Evolutionary conservation across 2,888 invertebrate genomes (phyloP).

Genomic region (Tinea pellionella): DNA sequence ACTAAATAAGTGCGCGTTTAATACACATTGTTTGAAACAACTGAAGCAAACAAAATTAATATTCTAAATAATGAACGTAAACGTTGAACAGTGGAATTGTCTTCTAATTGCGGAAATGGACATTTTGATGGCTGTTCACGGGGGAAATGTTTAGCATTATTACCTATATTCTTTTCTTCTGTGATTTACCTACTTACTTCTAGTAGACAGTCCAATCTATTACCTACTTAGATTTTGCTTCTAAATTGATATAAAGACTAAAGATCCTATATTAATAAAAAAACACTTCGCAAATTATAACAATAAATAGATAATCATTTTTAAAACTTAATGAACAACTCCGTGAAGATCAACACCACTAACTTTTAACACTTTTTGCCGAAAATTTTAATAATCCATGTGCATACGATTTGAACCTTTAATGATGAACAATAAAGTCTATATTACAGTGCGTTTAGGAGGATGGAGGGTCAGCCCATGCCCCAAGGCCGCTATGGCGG

Average conservation of each 20-base stretch:
- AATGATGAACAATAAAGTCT: neutral
- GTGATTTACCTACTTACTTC: too few species aligned
- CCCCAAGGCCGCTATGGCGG: slow-evolving; percentile 48
- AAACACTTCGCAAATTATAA: neutral
- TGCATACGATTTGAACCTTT: neutral
- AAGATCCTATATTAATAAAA: too few species aligned
- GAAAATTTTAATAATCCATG: neutral
- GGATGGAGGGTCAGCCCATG: slow-evolving; percentile 23
- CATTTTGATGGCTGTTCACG: neutral
- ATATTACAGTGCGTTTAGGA: neutral
- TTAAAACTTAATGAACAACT: neutral
- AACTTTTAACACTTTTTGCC: slow-evolving; percentile 10
- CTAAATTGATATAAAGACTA: too few species aligned
- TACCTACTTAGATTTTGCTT: too few species aligned
- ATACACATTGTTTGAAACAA: slow-evolving; percentile 9
- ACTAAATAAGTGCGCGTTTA: slow-evolving; percentile 12
- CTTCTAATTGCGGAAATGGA: neutral
- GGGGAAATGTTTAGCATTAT: neutral
- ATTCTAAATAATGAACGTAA: neutral
- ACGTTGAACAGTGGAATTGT: neutral
- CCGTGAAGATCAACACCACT: slow-evolving; percentile 2
- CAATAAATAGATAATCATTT: neutral
- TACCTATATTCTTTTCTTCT: too few species aligned
- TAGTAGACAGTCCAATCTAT: too few species aligned
- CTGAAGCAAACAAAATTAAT: slow-evolving; percentile 7